A percentile compares a stretch with the other conserved stretches of the same genome.
phyloP scores from a whole-genome alignment of 2,113 vertebrate species.

The Anoplopoma fimbria region DNA sequence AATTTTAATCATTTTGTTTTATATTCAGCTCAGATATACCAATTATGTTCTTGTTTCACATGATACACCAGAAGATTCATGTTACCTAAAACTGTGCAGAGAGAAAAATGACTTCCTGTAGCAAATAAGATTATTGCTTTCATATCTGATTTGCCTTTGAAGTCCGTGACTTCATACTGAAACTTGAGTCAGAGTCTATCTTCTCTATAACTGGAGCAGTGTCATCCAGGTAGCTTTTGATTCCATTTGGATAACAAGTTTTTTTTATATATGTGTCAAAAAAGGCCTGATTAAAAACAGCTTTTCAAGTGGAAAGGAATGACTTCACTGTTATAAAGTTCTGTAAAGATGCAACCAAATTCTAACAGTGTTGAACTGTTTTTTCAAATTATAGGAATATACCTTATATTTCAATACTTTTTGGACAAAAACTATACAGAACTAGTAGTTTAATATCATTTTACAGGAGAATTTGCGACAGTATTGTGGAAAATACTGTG shows the following conservation, averaged over 20 bases:
- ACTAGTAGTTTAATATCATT: background rate
- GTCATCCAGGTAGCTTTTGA: background rate
- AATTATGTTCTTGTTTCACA: background rate
- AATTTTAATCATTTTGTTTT: background rate
- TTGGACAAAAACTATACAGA: background rate
- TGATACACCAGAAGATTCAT: background rate
- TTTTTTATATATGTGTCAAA: background rate
- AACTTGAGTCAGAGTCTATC: background rate
- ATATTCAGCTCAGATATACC: background rate
- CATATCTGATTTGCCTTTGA: conserved; percentile 50
- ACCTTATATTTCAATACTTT: background rate
- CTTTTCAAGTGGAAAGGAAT: background rate
- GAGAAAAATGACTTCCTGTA: background rate
- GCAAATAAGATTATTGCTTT: background rate
- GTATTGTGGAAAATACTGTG: background rate
- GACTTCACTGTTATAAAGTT: background rate
- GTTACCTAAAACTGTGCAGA: background rate
- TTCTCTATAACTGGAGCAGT: background rate
- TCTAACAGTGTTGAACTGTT: background rate
- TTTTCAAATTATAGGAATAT: background rate
- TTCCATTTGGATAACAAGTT: background rate
- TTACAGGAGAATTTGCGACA: background rate
- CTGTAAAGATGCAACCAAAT: background rate
- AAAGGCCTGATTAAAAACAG: background rate
- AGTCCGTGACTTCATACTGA: background rate